Conservation (phyloP, 1,140 invertebrate species). For the Lepidurus apus region DNA sequence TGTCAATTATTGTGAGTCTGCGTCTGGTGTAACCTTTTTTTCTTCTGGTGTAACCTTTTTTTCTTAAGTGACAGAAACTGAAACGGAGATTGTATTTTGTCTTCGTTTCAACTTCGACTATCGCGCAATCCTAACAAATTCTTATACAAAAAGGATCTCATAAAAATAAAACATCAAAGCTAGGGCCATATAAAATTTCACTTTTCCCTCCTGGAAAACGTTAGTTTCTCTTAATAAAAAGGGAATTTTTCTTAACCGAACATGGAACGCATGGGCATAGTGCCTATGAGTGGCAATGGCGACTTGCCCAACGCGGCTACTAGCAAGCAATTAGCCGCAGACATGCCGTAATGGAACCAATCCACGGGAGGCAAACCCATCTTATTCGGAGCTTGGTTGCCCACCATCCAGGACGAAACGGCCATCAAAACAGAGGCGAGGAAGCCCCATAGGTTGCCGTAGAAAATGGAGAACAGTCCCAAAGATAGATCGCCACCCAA, state of each 20-base stretch:
- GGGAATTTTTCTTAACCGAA: slow-evolving; percentile 19
- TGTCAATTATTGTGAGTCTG: too few species aligned
- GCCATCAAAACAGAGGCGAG: slow-evolving; percentile 28
- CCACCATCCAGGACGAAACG: slow-evolving; percentile 28
- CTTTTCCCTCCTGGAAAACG: too few species aligned
- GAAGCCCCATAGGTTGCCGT: slow-evolving; percentile 25
- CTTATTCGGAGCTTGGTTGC: slow-evolving; percentile 12
- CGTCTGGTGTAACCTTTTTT: too few species aligned
- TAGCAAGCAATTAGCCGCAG: slow-evolving; percentile 31
- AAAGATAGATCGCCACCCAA: slow-evolving; percentile 30
- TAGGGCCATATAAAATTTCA: too few species aligned
- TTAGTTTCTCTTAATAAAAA: neutral
- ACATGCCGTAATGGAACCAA: slow-evolving; percentile 32
- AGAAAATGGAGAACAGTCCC: slow-evolving; percentile 1
- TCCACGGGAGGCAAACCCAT: slow-evolving; percentile 31
- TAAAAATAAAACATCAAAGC: too few species aligned
- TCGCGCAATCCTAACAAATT: too few species aligned
- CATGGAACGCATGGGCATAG: slow-evolving; percentile 30
- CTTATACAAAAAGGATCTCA: too few species aligned
- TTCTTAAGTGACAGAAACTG: too few species aligned
- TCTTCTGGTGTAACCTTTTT: too few species aligned
- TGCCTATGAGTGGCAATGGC: slow-evolving; percentile 20
- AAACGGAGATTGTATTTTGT: too few species aligned
- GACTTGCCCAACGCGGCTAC: slow-evolving; percentile 28
- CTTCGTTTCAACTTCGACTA: too few species aligned